Conservation (phyloP, 2,113 vertebrate species). For the Burhinus bistriatus region DNA sequence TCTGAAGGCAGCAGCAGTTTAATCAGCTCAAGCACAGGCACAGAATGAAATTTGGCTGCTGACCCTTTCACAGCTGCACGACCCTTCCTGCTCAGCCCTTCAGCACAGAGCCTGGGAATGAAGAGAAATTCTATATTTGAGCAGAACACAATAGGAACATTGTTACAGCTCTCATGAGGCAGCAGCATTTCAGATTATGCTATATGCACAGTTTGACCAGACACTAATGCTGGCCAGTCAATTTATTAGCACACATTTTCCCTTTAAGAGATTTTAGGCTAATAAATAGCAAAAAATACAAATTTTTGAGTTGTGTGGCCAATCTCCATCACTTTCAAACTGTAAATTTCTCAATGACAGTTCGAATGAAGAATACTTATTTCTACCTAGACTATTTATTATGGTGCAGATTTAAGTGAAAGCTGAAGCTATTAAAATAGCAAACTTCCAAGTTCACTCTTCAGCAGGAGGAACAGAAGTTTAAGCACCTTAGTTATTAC, state of each 20-base stretch:
- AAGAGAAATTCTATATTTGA: background rate
- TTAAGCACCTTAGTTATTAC: background rate
- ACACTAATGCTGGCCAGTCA: background rate
- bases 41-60: background rate
- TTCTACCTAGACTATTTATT: background rate
- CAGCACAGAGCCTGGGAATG: background rate
- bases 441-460: background rate
- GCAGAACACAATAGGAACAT: background rate
- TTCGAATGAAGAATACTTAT: background rate
- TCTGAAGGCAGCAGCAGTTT: background rate
- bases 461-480: background rate
- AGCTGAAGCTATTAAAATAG: background rate
- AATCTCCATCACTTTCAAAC: background rate
- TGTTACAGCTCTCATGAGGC: background rate
- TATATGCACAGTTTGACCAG: background rate
- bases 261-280: background rate
- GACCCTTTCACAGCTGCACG: background rate
- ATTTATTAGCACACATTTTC: background rate
- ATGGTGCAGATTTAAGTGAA: background rate
- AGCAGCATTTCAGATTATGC: background rate
- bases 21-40: background rate
- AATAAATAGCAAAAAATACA: background rate
- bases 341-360: background rate
- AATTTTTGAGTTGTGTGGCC: background rate
- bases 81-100: background rate